phyloP scores from a whole-genome alignment of 2,888 invertebrate species.

The Ecliptopera silaceata region DNA sequence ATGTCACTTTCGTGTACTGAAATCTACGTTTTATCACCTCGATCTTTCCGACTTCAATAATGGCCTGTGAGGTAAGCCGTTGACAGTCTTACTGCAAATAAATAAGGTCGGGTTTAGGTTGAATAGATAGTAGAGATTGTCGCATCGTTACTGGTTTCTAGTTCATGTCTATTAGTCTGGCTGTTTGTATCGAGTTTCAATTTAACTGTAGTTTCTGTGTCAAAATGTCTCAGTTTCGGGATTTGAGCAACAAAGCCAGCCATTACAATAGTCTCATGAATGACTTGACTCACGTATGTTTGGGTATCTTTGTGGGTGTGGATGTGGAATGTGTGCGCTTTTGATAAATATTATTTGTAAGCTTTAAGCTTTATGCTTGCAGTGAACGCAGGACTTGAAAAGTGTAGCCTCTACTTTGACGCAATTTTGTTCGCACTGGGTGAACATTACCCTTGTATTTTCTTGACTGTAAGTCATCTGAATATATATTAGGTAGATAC shows the following conservation, averaged over 20 bases:
- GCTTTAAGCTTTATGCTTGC: too few species aligned
- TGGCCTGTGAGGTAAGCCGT: conserved; percentile 1
- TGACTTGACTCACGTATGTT: too few species aligned
- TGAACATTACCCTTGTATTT: too few species aligned
- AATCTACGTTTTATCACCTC: conserved; percentile 19
- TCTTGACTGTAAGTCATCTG: too few species aligned
- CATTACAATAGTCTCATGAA: too few species aligned
- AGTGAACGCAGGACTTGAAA: too few species aligned
- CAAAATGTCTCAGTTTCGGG: neutral
- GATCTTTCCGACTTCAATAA: conserved; percentile 9
- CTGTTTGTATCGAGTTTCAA: conserved; percentile 27
- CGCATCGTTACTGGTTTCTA: conserved; percentile 4
- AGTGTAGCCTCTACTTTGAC: too few species aligned
- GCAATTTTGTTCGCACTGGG: too few species aligned
- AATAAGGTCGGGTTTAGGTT: conserved; percentile 1
- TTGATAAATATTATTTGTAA: too few species aligned
- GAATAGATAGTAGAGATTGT: conserved; percentile 1
- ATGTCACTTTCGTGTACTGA: conserved; percentile 12
- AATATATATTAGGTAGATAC: too few species aligned
- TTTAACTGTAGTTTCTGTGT: neutral
- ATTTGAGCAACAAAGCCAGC: neutral
- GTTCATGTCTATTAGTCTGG: conserved; percentile 37
- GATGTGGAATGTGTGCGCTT: too few species aligned
- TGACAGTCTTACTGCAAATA: neutral
- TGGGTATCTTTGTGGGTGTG: too few species aligned